Evolutionary conservation across 2,797 vertebrate species (phyloP).

Genomic region (Synaphobranchus kaupii): DNA sequence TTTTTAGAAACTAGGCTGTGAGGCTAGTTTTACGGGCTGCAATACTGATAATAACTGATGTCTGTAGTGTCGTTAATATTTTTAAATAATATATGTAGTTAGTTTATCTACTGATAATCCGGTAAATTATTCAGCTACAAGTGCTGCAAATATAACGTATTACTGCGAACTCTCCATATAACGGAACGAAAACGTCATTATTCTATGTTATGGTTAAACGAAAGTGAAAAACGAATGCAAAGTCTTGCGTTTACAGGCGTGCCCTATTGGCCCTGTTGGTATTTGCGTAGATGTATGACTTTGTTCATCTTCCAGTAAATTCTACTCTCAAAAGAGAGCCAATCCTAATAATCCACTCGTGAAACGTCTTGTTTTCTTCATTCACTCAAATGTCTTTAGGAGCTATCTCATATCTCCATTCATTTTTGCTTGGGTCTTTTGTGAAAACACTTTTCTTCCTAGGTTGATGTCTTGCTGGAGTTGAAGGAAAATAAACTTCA

Average conservation of each 20-base stretch:
- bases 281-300: not conserved
- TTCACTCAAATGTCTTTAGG: not conserved
- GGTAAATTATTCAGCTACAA: not conserved
- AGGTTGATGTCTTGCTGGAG: slow-evolving; percentile 3
- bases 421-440: not conserved
- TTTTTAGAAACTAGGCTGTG: not conserved
- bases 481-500: not conserved
- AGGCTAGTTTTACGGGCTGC: not conserved
- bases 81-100: not conserved
- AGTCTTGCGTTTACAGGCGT: not conserved
- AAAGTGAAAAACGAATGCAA: not conserved
- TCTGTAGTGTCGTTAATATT: not conserved
- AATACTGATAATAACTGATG: not conserved
- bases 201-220: not conserved
- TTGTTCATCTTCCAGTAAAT: not conserved
- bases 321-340: not conserved
- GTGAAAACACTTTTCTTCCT: not conserved
- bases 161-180: not conserved
- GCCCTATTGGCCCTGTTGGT: not conserved
- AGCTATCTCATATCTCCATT: not conserved
- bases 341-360: not conserved
- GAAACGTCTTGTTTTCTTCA: not conserved
- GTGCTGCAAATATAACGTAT: not conserved
- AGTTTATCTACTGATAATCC: not conserved
- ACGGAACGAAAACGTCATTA: no score